Base-by-base conservation (phyloP, 2,797 vertebrate species). In the Tenualosa thibaudeaui region DNA sequence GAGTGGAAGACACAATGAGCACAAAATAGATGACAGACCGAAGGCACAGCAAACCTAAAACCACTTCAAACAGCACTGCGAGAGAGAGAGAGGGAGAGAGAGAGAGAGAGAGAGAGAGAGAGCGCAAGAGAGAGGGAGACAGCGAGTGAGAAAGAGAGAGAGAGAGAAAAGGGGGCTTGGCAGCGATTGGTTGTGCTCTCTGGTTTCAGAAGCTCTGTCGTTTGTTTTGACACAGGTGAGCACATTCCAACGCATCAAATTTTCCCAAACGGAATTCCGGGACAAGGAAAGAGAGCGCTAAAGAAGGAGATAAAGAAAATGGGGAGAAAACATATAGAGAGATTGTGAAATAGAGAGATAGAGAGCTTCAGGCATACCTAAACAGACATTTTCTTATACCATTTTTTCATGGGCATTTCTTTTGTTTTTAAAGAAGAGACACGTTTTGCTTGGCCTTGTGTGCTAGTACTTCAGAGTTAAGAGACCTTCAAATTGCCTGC, bases 1-100 rank as follows among this genome's bases (percentile, higher is more conserved):
- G 0, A 65, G 81, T 85, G 85, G 88, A 86, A 0, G 15, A 75
- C 68, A 75, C 68, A 75, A 75, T 75, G 68, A 43, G 68, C 68
- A 43, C 24, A 75, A 75, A 31, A 31, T 43, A 75, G 68, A 75
- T 75, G 31, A 75, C 86, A 93, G 86, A 90, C 58, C 81, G 84
- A 88, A 37, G 88, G 86, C 87, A 84, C 86, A 89, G 81, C 90
- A 82, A 85, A 84, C 83, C 84, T 90, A 89, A 93, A 91, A 92
- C 92, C 89, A 92, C 92, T 90, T 92, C 91, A 93, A 93, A 91
- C 88, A 78, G 81, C 82, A 85, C 68, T 90, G 26, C 43, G 31
- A 75, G 81, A 86, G 81, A 87, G 82, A 87, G 83, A 1, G 78
- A 78, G 40, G 81, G 51, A 75, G 43, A 82, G 60, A 85, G 13